Evolutionary conservation across 1,140 invertebrate species (phyloP), one percentile per base, ranked within the genome.

Genomic region (Sinella curviseta): DNA sequence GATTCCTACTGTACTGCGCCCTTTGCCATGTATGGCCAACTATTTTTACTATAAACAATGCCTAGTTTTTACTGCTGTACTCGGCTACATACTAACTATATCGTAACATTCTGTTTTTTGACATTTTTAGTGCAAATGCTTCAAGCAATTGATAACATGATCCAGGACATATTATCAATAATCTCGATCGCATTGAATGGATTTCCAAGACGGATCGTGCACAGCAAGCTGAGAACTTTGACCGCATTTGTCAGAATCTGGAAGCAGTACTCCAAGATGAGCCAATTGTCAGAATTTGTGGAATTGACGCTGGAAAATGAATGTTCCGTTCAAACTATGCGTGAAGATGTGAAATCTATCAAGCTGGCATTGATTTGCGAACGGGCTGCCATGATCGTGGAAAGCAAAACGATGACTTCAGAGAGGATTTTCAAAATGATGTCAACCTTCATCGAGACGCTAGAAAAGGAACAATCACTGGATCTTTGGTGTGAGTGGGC

Each of bases 401-500:
- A 70, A 70, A 70, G 65, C 65, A 33, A 33, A n/a, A 70, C 65
- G 12, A 70, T 70, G 65, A 70, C 26, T 70, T 70, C 65, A 3
- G 65, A 70, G 1, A 30, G 12, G 3, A 70, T 70, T 24, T 33
- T 70, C 26, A 30, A 33, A 70, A 70, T 70, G 65, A 70, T 70
- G 65, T 17, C 26, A 33, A 17, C 28, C 14, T 70, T 70, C n/a
- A 17, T 24, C n/a, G 26, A 70, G 12, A 33, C 65, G 8, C n/a
- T 70, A 30, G 30, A 33, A 30, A 70, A 33, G n/a, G 31, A 70
- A 1, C 65, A 70, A 24, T 70, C 65, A 24, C 12, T 70, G 26
- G 65, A 70, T 30, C n/a, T 70, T 1, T 70, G 65, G 65, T 70
- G 65, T n/a, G 65, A 70, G 24, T 70, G 65, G 65, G 65, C 65